phyloP scores from a whole-genome alignment of 2,113 vertebrate genomes.

The Origma solitaria region DNA sequence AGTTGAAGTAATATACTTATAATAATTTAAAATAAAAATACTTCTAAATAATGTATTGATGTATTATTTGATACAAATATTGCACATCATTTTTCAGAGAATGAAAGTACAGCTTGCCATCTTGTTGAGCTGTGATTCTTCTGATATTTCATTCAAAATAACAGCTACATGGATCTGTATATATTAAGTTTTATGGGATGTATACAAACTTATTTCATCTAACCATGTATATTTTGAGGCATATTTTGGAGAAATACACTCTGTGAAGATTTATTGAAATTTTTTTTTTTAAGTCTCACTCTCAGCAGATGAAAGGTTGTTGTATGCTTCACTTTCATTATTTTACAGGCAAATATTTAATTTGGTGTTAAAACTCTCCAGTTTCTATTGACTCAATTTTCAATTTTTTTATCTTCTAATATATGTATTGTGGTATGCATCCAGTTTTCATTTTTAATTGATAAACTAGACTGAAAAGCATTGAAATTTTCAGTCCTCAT shows the following conservation, averaged over 20 bases:
- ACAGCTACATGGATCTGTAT: not conserved
- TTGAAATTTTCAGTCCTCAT: not conserved
- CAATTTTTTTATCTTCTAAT: not conserved
- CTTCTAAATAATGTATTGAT: not conserved
- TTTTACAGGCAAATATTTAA: not conserved
- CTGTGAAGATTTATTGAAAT: not conserved
- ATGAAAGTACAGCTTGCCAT: not conserved
- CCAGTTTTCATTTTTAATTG: not conserved
- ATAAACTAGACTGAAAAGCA: not conserved
- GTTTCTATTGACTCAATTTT: not conserved
- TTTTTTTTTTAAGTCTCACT: not conserved
- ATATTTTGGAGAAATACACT: not conserved
- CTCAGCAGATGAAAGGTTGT: not conserved
- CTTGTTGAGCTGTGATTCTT: not conserved
- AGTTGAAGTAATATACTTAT: not conserved
- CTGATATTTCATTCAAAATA: not conserved
- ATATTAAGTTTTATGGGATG: not conserved
- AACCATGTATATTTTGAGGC: not conserved
- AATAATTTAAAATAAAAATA: not conserved
- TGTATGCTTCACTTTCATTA: not conserved
- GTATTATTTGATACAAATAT: not conserved
- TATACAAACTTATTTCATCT: not conserved
- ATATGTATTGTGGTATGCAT: not conserved
- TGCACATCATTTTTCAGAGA: not conserved
- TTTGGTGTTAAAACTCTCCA: not conserved